Percentiles rank a stretch among this genome's conserved stretches.
Conservation (phyloP, 2,797 vertebrate genomes). For the Lacerta viridis region DNA sequence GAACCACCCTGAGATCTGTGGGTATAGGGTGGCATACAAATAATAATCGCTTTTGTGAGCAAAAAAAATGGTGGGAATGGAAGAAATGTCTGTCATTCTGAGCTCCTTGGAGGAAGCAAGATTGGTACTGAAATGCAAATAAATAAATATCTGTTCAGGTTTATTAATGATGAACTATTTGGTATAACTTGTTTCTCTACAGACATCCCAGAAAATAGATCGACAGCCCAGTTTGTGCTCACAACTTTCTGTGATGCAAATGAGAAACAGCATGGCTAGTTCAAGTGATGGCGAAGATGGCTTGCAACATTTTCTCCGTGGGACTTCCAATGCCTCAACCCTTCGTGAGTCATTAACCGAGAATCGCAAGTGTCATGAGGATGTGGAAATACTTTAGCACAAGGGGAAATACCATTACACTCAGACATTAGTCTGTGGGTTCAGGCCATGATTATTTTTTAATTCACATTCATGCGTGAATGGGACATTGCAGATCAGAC, state of each 20-base stretch:
- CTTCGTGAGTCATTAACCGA: slow-evolving; percentile 87
- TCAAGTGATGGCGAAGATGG: slow-evolving; percentile 94
- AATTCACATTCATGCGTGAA: neutral
- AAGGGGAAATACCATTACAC: no score
- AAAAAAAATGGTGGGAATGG: neutral
- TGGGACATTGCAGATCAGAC: neutral
- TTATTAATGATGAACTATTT: neutral
- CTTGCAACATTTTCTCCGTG: slow-evolving; percentile 92
- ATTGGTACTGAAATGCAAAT: neutral
- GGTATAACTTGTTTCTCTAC: slow-evolving; percentile 42
- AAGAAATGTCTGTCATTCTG: neutral
- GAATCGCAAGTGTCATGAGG: neutral
- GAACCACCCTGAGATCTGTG: no score
- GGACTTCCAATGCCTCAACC: slow-evolving; percentile 88
- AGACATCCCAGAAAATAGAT: slow-evolving; percentile 93
- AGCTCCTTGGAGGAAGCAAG: neutral
- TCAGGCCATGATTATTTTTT: no score
- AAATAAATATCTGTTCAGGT: neutral
- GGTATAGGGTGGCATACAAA: no score
- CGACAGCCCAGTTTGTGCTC: slow-evolving; percentile 94
- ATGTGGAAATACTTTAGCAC: no score
- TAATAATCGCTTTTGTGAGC: no score
- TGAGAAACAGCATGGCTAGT: slow-evolving; percentile 98
- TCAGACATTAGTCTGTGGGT: no score
- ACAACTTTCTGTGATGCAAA: slow-evolving; percentile 96